Evolutionary conservation across 35 echinoderm and acorn worm genomes (phyloP).

Genomic region (Ptychodera flava): DNA sequence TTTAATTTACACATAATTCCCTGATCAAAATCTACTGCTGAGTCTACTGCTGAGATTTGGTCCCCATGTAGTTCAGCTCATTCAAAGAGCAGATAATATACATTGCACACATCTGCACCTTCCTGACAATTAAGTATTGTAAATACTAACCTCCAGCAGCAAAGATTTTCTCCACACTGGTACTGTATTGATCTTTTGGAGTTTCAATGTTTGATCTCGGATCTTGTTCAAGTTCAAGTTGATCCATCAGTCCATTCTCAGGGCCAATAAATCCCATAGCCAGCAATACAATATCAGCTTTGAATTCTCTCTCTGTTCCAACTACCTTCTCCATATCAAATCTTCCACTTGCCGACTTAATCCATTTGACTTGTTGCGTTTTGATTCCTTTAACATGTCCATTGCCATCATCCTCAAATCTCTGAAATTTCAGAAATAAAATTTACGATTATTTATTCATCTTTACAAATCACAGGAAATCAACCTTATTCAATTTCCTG

Average conservation of each 20-base stretch:
- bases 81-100: too few relatives aligned
- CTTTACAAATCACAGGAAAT: too few relatives aligned
- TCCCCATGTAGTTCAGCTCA: too few relatives aligned
- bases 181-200: conserved; percentile 68
- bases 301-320: conserved; percentile 70
- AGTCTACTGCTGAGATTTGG: too few relatives aligned
- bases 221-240: conserved; percentile 75
- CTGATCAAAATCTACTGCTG: too few relatives aligned
- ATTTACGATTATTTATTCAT: too few relatives aligned
- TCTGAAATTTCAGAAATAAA: too few relatives aligned
- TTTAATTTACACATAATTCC: too few relatives aligned
- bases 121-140: too few relatives aligned
- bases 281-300: conserved; percentile 87
- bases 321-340: conserved; percentile 81
- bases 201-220: conserved; percentile 81
- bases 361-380: conserved; percentile 75
- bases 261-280: conserved; percentile 98
- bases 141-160: conserved; percentile 77
- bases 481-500: too few relatives aligned
- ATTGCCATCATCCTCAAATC: conserved; percentile 85
- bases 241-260: conserved; percentile 56
- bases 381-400: conserved; percentile 77
- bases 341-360: conserved; percentile 45
- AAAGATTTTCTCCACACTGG: conserved; percentile 68
- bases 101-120: too few relatives aligned